Evolutionary conservation across 2,797 vertebrate genomes (phyloP).

Genomic region (Girardinus metallicus): DNA sequence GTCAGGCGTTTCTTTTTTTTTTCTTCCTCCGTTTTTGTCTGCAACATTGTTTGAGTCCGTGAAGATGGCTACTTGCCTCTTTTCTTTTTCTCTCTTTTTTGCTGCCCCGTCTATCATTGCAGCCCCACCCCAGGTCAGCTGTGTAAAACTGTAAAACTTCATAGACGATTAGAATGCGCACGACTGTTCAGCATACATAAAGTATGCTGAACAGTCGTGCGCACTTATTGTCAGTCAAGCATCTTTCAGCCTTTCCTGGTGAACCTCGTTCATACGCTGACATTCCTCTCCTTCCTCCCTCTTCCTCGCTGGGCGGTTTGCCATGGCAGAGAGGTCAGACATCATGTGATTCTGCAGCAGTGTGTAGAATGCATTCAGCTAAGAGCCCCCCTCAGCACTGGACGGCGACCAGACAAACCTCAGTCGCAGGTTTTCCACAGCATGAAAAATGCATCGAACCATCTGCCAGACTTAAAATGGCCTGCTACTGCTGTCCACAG

Average conservation of each 20-base stretch:
- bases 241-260: slow-evolving; percentile 38
- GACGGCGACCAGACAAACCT: slow-evolving; percentile 77
- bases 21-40: slow-evolving; percentile 26
- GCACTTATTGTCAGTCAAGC: slow-evolving; percentile 32
- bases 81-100: slow-evolving; percentile 19
- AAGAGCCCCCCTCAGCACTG: slow-evolving; percentile 70
- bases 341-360: slow-evolving; percentile 80
- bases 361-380: slow-evolving; percentile 80
- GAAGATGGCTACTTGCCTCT: slow-evolving; percentile 32
- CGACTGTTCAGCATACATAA: no score
- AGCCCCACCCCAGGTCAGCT: slow-evolving; percentile 58
- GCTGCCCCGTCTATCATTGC: slow-evolving; percentile 32
- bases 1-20: slow-evolving; percentile 45
- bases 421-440: slow-evolving; percentile 75
- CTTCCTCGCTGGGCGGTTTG: slow-evolving; percentile 77
- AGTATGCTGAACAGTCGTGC: slow-evolving; percentile 50
- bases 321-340: slow-evolving; percentile 81
- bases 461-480: slow-evolving; percentile 71
- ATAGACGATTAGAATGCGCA: slow-evolving; percentile 67
- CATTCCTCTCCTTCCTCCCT: slow-evolving; percentile 66
- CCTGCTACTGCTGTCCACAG: slow-evolving; percentile 57
- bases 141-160: slow-evolving; percentile 56
- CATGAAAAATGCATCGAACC: slow-evolving; percentile 78
- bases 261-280: slow-evolving; percentile 46
- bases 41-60: slow-evolving; percentile 55